A percentile compares a stretch with the other conserved stretches of the same genome.
Conservation (phyloP, 2,797 vertebrate genomes). For the Rhynchonycteris naso region DNA sequence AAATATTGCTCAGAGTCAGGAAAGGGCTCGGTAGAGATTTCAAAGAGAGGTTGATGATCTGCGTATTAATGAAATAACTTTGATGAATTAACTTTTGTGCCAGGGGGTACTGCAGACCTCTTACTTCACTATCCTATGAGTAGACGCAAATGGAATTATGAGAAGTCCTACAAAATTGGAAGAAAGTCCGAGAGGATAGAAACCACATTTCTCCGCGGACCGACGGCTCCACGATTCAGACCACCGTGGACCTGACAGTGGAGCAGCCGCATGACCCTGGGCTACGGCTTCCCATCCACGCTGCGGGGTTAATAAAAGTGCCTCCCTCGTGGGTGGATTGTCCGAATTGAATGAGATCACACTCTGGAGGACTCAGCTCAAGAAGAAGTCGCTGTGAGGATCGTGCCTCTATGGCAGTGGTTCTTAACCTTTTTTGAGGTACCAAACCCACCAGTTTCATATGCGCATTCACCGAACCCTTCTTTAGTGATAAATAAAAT, state of each 20-base stretch:
- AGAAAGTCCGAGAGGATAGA: neutral
- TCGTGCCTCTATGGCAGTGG: neutral
- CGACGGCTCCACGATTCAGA: neutral
- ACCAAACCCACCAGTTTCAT: no score
- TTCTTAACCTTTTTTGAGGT: no score
- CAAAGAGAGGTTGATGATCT: neutral
- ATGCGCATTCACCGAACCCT: no score
- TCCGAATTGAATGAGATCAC: neutral
- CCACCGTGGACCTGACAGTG: neutral
- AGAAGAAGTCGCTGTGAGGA: neutral
- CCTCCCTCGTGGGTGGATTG: neutral
- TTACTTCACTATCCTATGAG: slow-evolving; percentile 40
- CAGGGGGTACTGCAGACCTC: neutral
- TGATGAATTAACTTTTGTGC: slow-evolving; percentile 6
- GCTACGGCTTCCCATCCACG: neutral
- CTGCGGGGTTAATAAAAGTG: neutral
- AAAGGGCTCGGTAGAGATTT: neutral
- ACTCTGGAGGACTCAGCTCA: neutral
- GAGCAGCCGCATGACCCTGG: neutral
- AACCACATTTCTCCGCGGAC: neutral
- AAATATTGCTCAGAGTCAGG: slow-evolving; percentile 3
- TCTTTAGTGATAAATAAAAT: no score
- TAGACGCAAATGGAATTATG: neutral
- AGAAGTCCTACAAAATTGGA: slow-evolving; percentile 19
- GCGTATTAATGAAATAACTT: neutral